These are phyloP conservation scores for Caprella mutica DNA, from an alignment of 2,888 invertebrate genomes.

Conservation along the genomic window DNA sequence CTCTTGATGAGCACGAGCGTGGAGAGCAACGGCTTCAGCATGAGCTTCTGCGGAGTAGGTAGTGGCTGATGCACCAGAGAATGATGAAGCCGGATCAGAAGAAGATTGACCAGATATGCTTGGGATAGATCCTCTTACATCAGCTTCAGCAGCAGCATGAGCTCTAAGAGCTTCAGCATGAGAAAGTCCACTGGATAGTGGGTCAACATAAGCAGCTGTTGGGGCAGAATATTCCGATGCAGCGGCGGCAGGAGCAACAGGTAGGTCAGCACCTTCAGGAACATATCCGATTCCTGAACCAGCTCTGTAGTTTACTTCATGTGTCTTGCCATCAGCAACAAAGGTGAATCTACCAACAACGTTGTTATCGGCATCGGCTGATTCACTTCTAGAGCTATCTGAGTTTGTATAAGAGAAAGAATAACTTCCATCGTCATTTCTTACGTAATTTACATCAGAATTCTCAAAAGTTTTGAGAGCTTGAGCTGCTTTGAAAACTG, in stretches of 20 bases:
- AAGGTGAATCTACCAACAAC: constrained; percentile 34
- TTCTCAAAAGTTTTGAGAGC: constrained; percentile 6
- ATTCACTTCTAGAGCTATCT: constrained; percentile 30
- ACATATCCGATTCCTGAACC: constrained; percentile 30
- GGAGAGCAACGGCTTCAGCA: neutral
- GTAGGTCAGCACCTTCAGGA: neutral
- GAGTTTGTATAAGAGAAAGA: constrained; percentile 32
- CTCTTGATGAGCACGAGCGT: neutral
- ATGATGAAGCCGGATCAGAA: neutral
- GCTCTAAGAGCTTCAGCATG: neutral
- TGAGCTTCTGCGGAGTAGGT: neutral
- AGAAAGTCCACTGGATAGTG: neutral
- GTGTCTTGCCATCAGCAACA: constrained; percentile 33
- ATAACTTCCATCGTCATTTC: constrained; percentile 23
- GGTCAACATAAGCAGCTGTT: neutral
- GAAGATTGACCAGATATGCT: neutral
- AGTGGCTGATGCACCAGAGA: neutral
- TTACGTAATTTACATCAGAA: constrained; percentile 3
- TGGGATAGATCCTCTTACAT: neutral
- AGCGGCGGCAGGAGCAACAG: neutral
- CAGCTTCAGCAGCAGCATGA: too few relatives aligned
- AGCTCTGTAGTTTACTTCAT: constrained; percentile 31
- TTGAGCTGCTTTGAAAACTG: too few relatives aligned
- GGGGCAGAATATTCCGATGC: neutral
- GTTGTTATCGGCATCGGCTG: constrained; percentile 26